Evolutionary conservation across 2,888 invertebrate species (phyloP).

Genomic region (Balanococcus diminutus): DNA sequence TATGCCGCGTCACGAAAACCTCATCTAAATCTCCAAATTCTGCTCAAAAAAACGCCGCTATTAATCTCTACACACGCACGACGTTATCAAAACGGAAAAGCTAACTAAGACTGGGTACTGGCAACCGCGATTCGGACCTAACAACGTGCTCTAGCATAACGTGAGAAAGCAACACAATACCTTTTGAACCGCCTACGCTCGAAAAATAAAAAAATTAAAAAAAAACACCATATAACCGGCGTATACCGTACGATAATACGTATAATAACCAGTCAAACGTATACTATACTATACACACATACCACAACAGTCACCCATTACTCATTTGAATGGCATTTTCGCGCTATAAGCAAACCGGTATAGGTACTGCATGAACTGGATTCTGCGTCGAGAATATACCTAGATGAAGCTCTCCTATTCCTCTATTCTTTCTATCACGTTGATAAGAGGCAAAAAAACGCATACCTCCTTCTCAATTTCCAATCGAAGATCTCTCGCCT

Average conservation of each 20-base stretch:
- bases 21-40: not conserved
- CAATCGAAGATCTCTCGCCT: not conserved
- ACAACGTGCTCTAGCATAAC: not conserved
- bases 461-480: not conserved
- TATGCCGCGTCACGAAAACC: not conserved
- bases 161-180: not conserved
- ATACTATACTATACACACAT: not conserved
- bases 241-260: not conserved
- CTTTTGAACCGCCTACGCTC: not conserved
- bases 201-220: not conserved
- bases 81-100: not conserved
- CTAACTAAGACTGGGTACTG: not conserved
- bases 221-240: not conserved
- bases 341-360: slow-evolving; percentile 7
- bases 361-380: not conserved
- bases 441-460: not conserved
- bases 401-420: not conserved
- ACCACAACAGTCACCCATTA: not conserved
- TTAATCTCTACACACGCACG: not conserved
- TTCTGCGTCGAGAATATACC: not conserved
- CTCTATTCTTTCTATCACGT: not conserved
- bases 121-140: not conserved
- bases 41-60: not conserved
- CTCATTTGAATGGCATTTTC: slow-evolving; percentile 34
- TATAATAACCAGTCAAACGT: not conserved